phyloP scores from a whole-genome alignment of 2,113 vertebrate genomes.

The Hystrix cristata region DNA sequence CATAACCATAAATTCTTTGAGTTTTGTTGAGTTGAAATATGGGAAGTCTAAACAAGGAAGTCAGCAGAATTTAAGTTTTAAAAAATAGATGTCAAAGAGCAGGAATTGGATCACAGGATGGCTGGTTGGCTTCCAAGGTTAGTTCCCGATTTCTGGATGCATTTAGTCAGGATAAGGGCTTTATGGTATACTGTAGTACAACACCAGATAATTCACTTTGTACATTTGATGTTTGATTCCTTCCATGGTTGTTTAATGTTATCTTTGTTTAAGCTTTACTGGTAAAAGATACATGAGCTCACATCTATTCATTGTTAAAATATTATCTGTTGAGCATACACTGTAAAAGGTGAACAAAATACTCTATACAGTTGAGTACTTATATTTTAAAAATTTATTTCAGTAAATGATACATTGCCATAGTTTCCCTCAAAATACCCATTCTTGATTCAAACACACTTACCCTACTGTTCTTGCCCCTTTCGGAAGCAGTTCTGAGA shows the following conservation, averaged over 20 bases:
- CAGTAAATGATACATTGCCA: neutral
- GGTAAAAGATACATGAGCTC: neutral
- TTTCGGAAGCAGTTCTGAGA: neutral
- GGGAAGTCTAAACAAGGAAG: neutral
- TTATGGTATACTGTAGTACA: neutral
- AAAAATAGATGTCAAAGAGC: neutral
- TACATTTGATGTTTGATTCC: neutral
- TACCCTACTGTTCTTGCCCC: neutral
- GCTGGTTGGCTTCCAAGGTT: neutral
- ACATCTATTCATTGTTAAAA: neutral
- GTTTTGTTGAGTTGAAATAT: neutral
- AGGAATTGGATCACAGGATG: neutral
- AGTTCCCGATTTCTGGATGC: neutral
- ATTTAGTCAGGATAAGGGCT: neutral
- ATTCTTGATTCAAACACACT: neutral
- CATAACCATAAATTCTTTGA: neutral
- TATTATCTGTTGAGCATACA: neutral
- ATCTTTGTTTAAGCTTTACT: neutral
- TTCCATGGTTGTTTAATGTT: neutral
- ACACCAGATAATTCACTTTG: neutral
- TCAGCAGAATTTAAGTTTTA: neutral
- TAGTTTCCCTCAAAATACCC: neutral
- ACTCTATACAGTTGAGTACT: neutral
- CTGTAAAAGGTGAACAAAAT: neutral
- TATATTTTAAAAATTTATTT: neutral